Evolutionary conservation across 37 sponge, comb jelly and placozoan species (phyloP), one percentile per base, ranked within the genome.

Genomic region (Diacarnus erythraeanus): DNA sequence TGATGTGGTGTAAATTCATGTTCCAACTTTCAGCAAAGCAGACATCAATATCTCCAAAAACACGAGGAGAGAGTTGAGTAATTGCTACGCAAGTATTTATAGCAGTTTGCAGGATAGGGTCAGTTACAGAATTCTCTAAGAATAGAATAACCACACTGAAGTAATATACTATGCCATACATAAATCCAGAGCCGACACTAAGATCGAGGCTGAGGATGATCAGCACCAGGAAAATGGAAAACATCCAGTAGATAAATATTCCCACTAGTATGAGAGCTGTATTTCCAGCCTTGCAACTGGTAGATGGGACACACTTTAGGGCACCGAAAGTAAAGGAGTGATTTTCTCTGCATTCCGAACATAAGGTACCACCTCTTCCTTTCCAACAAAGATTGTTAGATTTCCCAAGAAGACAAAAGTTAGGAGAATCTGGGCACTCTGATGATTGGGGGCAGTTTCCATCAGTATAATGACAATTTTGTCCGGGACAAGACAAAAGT

Each of bases 81-180:
- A 75, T 44, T 21, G 74, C 83, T 3, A 60, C 20, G 26, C 51
- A 65, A 29, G 38, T 42, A 31, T 40, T 26, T 31, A 78, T 38
- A 21, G 64, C 23, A 42, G 67, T 40, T 65, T 31, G 10, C 3
- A 42, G 66, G 64, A 21, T 26, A 33, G 22, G 1, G 26, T 39
- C 23, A 22, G 43, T 39, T 5, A 39, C 23, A 1, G 3, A 22
- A 36, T 8, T 59, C 39, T 59, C n/a, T n/a, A 44, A 43, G 63
- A 77, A 59, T 26, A 68, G 44, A 22, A 26, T 42, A 26, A 77
- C 27, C 21, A 85, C 85, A 77, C 85, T 77, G 73, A 71, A 85
- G 78, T 71, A 85, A 64, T 70, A 85, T 2, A 85, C 29, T 25
- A 85, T 33, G n/a, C 85, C 63, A 57, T 85, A 77, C 26, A 85